phyloP scores from a whole-genome alignment of 2,113 vertebrate species.

The Upupa epops region DNA sequence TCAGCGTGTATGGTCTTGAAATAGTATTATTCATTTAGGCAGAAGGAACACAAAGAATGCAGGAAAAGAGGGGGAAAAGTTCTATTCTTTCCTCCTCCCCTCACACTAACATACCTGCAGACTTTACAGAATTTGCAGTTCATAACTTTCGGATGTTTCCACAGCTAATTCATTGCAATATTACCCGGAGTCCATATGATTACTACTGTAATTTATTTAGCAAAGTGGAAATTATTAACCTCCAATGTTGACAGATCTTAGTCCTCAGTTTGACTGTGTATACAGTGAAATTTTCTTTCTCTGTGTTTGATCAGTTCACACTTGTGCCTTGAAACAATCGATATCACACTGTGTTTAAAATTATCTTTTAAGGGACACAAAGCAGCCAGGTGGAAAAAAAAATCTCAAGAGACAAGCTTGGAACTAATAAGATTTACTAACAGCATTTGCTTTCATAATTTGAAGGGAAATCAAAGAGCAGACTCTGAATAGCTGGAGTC shows the following conservation, averaged over 20 bases:
- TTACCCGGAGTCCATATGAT: not conserved
- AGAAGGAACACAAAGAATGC: not conserved
- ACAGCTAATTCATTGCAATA: not conserved
- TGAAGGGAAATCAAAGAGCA: constrained; percentile 46
- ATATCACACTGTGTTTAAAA: constrained; percentile 69
- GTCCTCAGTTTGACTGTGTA: not conserved
- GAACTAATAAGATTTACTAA: constrained; percentile 76
- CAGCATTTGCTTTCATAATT: constrained; percentile 63
- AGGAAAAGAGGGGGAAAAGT: not conserved
- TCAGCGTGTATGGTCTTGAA: not conserved
- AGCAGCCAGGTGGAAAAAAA: constrained; percentile 58
- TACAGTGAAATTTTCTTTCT: constrained; percentile 4
- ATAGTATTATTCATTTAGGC: not conserved
- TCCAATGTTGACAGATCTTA: not conserved
- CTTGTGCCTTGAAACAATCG: constrained; percentile 49
- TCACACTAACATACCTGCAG: not conserved
- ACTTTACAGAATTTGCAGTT: not conserved
- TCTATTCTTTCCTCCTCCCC: not conserved
- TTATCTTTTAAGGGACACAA: constrained; percentile 55
- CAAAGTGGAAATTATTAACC: constrained; percentile 14
- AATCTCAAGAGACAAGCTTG: constrained; percentile 60
- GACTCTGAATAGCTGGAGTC: constrained; percentile 33
- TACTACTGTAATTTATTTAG: not conserved
- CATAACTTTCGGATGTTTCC: not conserved
- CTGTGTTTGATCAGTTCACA: constrained; percentile 44